Evolutionary conservation across 64 coral and sea anemone species (phyloP).

Genomic region (Platygyra sinensis): DNA sequence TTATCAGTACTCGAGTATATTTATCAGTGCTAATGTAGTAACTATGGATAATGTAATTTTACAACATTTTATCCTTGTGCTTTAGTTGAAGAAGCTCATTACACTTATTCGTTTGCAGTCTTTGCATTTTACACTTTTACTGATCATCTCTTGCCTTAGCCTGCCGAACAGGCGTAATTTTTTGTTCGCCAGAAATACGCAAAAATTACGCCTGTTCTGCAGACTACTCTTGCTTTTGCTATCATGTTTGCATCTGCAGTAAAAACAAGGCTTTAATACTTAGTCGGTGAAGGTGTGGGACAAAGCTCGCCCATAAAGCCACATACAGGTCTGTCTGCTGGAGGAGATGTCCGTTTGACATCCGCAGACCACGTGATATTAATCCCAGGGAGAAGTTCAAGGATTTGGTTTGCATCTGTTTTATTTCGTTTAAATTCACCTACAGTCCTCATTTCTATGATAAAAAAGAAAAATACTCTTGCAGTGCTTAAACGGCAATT

Average conservation of each 20-base stretch:
- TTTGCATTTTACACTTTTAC: too few relatives aligned
- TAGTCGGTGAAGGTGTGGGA: conserved; percentile 27
- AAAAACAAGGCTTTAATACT: neutral
- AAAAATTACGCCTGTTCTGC: too few relatives aligned
- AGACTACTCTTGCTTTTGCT: too few relatives aligned
- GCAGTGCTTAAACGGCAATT: neutral
- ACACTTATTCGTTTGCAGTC: too few relatives aligned
- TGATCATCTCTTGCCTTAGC: too few relatives aligned
- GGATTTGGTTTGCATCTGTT: conserved; percentile 16
- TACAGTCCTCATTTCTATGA: conserved; percentile 37
- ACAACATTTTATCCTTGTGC: too few relatives aligned
- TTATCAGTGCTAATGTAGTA: too few relatives aligned
- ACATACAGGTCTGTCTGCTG: conserved; percentile 40
- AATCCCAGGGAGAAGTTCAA: conserved; percentile 5
- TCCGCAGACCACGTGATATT: conserved; percentile 45
- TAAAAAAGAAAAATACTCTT: neutral
- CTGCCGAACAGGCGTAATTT: too few relatives aligned
- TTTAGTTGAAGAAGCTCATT: too few relatives aligned
- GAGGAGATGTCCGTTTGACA: conserved; percentile 25
- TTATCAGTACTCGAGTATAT: too few relatives aligned
- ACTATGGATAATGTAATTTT: too few relatives aligned
- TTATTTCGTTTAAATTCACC: conserved; percentile 28
- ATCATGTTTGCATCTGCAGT: neutral
- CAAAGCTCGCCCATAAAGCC: conserved; percentile 39
- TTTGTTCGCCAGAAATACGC: too few relatives aligned